phyloP scores from a whole-genome alignment of 2,113 vertebrate species.

The Bos taurus region ARS-UCD2.0 NC_037348.1:15290501-15291000 shows the following conservation, averaged over 20 bases:
- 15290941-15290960: not conserved
- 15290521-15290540: not conserved
- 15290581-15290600: not conserved
- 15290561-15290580: not conserved
- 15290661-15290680: not conserved
- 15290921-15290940: not conserved
- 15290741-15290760: not conserved
- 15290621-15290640: not conserved
- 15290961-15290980: not conserved
- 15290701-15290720: not conserved
- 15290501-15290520: not conserved
- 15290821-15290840: not conserved
- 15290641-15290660: not conserved
- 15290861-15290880: not conserved
- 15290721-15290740: not conserved
- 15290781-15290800: rapidly evolving
- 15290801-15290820: not conserved
- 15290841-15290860: rapidly evolving
- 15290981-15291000: not conserved
- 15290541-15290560: rapidly evolving
- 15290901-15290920: not conserved
- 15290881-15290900: not conserved
- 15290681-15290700: not conserved
- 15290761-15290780: not conserved
- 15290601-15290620: not conserved